phyloP scores from a whole-genome alignment of 2,888 invertebrate species.

The Creontiades dilutus region DNA sequence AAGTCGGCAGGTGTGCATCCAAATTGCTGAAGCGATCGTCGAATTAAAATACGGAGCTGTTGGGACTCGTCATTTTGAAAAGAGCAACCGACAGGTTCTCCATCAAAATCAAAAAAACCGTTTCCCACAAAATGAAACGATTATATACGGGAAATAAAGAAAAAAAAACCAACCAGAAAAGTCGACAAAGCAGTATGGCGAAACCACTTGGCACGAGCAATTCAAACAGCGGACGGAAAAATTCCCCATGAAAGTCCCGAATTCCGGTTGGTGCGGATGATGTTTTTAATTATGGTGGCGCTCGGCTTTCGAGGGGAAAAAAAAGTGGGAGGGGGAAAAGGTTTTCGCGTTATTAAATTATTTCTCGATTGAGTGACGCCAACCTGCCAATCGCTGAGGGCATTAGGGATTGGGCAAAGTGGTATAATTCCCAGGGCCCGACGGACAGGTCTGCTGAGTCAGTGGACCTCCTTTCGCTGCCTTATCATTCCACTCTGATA shows the following conservation, averaged over 20 bases:
- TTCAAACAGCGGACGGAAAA: conserved; percentile 7
- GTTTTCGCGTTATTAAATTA: conserved; percentile 7
- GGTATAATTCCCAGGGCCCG: neutral
- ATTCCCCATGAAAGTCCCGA: neutral
- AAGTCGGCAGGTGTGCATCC: conserved; percentile 25
- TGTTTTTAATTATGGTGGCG: conserved; percentile 12
- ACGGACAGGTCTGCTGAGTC: conserved; percentile 13
- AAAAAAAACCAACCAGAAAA: conserved; percentile 1
- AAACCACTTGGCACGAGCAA: conserved; percentile 1
- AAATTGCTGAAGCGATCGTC: neutral
- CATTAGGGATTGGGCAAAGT: neutral
- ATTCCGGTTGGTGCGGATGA: neutral
- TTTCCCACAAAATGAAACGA: neutral
- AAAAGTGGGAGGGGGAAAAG: neutral
- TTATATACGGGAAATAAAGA: neutral
- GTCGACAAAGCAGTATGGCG: neutral
- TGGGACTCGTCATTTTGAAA: conserved; percentile 8
- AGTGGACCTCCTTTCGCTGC: neutral
- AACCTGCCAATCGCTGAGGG: conserved; percentile 26
- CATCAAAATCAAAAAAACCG: conserved; percentile 14
- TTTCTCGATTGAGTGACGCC: conserved; percentile 27
- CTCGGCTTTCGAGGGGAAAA: neutral
- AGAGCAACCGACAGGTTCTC: conserved; percentile 31
- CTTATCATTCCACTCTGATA: neutral
- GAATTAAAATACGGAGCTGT: conserved; percentile 7